phyloP scores from a whole-genome alignment of 1,140 invertebrate genomes.

The Microplitis demolitor region DNA sequence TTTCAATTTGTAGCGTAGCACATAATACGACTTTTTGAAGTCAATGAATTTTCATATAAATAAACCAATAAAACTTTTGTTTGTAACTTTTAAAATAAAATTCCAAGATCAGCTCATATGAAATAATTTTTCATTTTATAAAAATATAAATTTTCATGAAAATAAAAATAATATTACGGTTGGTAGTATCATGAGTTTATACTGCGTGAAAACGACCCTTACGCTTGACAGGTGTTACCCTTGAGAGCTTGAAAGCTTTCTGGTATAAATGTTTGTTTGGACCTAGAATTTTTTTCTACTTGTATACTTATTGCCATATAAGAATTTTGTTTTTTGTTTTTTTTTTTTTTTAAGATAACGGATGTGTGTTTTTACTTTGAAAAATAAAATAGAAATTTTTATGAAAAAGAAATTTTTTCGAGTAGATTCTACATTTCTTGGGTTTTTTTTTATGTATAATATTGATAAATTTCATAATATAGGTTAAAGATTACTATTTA shows the following conservation, averaged over 20 bases:
- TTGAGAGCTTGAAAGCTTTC: neutral
- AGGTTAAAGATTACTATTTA: too few relatives aligned
- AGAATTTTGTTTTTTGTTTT: too few relatives aligned
- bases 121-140: conserved; percentile 17
- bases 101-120: neutral
- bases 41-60: too few relatives aligned
- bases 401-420: too few relatives aligned
- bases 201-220: neutral
- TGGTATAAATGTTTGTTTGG: conserved; percentile 2
- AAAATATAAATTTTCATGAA: conserved; percentile 13
- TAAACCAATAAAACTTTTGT: neutral
- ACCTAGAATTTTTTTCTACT: neutral
- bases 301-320: too few relatives aligned
- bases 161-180: conserved; percentile 8
- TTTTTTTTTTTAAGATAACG: neutral
- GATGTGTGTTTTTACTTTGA: neutral
- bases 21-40: too few relatives aligned
- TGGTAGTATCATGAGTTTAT: neutral
- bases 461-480: too few relatives aligned
- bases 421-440: too few relatives aligned
- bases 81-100: too few relatives aligned
- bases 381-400: neutral
- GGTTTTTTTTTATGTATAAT: too few relatives aligned
- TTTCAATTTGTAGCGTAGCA: too few relatives aligned
- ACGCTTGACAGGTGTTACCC: conserved; percentile 11